phyloP scores from a whole-genome alignment of 2,888 invertebrate genomes.

The Plagodis pulveraria region DNA sequence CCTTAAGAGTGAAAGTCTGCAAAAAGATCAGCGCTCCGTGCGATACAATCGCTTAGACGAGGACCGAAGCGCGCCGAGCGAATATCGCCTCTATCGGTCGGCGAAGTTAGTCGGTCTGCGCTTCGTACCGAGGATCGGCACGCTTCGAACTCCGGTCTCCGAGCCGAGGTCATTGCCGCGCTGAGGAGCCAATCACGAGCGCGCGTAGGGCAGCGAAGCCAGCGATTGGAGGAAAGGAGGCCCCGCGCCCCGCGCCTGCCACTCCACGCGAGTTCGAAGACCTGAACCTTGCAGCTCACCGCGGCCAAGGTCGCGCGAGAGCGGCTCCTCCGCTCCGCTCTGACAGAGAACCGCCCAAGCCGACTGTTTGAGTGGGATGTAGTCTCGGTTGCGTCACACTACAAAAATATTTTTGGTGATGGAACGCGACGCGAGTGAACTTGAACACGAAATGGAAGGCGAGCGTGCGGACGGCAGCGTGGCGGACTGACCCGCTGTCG shows the following conservation, averaged over 20 bases:
- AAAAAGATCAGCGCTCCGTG: constrained; percentile 80
- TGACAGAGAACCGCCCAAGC: constrained; percentile 63
- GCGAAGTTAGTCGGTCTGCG: constrained; percentile 81
- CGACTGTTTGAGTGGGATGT: constrained; percentile 73
- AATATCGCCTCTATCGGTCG: constrained; percentile 80
- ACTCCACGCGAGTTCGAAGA: constrained; percentile 88
- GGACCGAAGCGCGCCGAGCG: constrained; percentile 66
- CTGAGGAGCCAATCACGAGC: constrained; percentile 80
- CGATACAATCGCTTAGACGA: constrained; percentile 81
- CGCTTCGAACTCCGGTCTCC: constrained; percentile 92
- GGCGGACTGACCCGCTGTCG: constrained; percentile 76
- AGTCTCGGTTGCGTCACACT: constrained; percentile 80
- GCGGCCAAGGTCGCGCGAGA: constrained; percentile 90
- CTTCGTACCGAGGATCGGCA: constrained; percentile 87
- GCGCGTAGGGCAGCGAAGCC: constrained; percentile 76
- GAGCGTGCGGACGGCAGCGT: constrained; percentile 75
- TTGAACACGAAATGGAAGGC: constrained; percentile 83
- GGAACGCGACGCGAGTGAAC: constrained; percentile 83
- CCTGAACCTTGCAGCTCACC: constrained; percentile 94
- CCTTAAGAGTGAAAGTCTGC: constrained; percentile 86
- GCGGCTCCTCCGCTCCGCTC: constrained; percentile 61
- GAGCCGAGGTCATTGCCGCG: constrained; percentile 95
- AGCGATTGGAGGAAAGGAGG: constrained; percentile 73
- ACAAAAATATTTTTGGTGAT: constrained; percentile 84
- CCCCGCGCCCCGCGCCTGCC: constrained; percentile 71